A percentile compares a stretch with the other conserved stretches of the same genome.
These are phyloP conservation scores for Tetropium fuscum DNA, from an alignment of 2,888 invertebrate genomes.

Conservation along the genomic window DNA sequence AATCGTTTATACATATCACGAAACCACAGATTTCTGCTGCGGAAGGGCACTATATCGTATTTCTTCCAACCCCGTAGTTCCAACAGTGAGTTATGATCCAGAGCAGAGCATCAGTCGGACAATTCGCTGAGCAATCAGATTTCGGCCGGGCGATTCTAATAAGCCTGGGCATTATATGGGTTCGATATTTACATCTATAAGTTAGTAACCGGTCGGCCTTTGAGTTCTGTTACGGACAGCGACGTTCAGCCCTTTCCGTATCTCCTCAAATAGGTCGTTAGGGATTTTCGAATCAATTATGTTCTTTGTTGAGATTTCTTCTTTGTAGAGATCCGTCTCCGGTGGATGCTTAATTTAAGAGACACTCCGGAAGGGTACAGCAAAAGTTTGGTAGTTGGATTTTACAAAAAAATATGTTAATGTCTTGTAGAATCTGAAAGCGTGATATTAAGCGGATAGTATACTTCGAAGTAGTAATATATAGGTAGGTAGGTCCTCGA, in stretches of 20 bases:
- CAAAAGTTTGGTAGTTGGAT: too few species aligned
- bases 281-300: constrained; percentile 42
- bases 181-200: constrained; percentile 43
- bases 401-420: too few species aligned
- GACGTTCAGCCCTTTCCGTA: constrained; percentile 13
- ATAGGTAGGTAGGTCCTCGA: too few species aligned
- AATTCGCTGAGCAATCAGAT: constrained; percentile 14
- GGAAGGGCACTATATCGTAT: constrained; percentile 24
- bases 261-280: constrained; percentile 38
- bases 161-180: constrained; percentile 32
- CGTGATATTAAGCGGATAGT: too few species aligned
- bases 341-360: neutral
- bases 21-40: constrained; percentile 1
- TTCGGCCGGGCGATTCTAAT: constrained; percentile 7
- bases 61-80: neutral
- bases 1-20: too few species aligned
- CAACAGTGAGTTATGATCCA: constrained; percentile 18
- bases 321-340: neutral
- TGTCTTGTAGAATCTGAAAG: too few species aligned
- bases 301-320: constrained; percentile 29
- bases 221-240: constrained; percentile 26
- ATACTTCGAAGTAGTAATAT: too few species aligned
- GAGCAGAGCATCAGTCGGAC: constrained; percentile 25
- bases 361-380: too few species aligned
- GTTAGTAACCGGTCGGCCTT: constrained; percentile 27